Evolutionary conservation across 2,888 invertebrate genomes (phyloP).

Genomic region (Plagodis dolabraria): DNA sequence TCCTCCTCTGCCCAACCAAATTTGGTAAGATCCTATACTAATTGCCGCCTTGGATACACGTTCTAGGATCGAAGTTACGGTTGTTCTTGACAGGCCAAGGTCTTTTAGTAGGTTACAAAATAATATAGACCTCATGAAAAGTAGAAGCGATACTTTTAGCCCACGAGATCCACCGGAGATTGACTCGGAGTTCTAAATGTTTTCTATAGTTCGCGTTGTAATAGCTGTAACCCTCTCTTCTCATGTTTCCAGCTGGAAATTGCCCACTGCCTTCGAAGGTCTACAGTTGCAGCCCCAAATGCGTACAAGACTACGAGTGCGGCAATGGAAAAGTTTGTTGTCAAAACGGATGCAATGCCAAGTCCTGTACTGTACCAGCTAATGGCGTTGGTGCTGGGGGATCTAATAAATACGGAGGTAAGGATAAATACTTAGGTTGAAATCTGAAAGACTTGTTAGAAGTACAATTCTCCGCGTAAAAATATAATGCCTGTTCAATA

Average conservation of each 20-base stretch:
- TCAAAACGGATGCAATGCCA: constrained; percentile 88
- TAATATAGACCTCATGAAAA: not conserved
- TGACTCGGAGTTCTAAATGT: too few relatives aligned
- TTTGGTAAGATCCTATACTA: too few relatives aligned
- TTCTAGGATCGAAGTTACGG: too few relatives aligned
- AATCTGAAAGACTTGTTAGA: too few relatives aligned
- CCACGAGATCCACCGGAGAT: too few relatives aligned
- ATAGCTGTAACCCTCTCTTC: not conserved
- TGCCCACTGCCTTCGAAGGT: constrained; percentile 88
- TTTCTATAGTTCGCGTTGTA: not conserved
- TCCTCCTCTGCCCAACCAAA: too few relatives aligned
- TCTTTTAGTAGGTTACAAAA: too few relatives aligned
- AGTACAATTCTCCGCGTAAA: too few relatives aligned
- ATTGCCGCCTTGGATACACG: too few relatives aligned
- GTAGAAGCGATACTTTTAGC: too few relatives aligned
- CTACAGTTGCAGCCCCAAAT: constrained; percentile 88
- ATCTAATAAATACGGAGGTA: constrained; percentile 62
- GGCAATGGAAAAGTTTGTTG: constrained; percentile 88
- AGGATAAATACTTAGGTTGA: constrained; percentile 32
- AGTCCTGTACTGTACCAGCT: constrained; percentile 86
- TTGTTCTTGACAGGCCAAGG: too few relatives aligned
- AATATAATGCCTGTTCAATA: too few relatives aligned
- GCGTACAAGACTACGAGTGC: constrained; percentile 88
- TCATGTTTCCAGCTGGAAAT: constrained; percentile 58
- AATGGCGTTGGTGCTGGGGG: constrained; percentile 58